Evolutionary conservation across 30 jellyfish, hydroid and myxozoan genomes (phyloP).

Genomic region (Aurelia sp.): DNA sequence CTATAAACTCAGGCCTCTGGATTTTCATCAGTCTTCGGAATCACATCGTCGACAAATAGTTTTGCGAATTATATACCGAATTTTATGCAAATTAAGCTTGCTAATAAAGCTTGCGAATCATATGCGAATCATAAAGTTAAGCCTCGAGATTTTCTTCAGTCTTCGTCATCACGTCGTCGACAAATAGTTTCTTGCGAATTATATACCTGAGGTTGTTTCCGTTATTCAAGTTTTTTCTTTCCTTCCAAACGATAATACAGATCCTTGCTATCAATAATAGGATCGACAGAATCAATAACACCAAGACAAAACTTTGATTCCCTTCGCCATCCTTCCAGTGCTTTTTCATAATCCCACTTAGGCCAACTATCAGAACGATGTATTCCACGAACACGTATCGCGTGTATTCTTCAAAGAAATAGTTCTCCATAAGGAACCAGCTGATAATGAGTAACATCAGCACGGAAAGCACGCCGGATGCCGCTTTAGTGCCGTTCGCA

Average conservation of each 20-base stretch:
- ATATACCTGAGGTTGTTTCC: slow-evolving; percentile 34
- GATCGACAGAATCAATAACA: slow-evolving; percentile 21
- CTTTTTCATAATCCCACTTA: slow-evolving; percentile 45
- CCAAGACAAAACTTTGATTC: slow-evolving; percentile 38
- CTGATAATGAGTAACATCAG: slow-evolving; percentile 36
- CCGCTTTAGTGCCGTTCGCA: slow-evolving; percentile 42
- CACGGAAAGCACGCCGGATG: slow-evolving; percentile 50
- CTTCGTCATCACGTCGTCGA: too few species aligned
- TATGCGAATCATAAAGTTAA: too few species aligned
- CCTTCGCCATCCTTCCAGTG: slow-evolving; percentile 60
- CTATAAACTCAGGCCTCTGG: too few species aligned
- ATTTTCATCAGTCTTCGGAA: too few species aligned
- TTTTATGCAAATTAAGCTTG: too few species aligned
- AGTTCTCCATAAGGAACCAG: slow-evolving; percentile 74
- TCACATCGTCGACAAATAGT: background rate
- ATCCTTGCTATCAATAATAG: slow-evolving; percentile 28
- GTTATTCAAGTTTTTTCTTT: slow-evolving; percentile 12
- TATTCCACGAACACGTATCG: slow-evolving; percentile 58
- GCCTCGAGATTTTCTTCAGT: too few species aligned
- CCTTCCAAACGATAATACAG: slow-evolving; percentile 25
- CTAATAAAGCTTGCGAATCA: too few species aligned
- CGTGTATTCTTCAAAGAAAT: slow-evolving; percentile 55
- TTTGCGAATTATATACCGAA: slow-evolving; percentile 39
- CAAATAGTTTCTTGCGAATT: slow-evolving; percentile 19
- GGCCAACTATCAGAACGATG: slow-evolving; percentile 49